A percentile compares a stretch with the other conserved stretches of the same genome.
Conservation (phyloP, 2,888 invertebrate species). For the Labia minor region DNA sequence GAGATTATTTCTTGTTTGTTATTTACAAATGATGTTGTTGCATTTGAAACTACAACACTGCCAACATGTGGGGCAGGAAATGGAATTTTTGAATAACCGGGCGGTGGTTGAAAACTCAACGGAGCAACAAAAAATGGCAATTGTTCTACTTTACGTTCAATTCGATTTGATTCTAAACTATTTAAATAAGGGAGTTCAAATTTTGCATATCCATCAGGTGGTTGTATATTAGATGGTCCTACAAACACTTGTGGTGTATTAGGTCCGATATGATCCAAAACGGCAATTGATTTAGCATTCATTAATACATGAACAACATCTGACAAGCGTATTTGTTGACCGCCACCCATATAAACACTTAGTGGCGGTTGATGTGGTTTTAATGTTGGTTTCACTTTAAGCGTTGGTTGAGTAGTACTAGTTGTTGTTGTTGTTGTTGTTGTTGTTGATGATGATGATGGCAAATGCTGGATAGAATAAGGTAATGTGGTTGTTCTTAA, state of each 20-base stretch:
- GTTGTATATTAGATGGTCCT: slow-evolving; percentile 61
- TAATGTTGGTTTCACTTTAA: slow-evolving; percentile 14
- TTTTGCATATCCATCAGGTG: slow-evolving; percentile 62
- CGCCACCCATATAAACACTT: slow-evolving; percentile 59
- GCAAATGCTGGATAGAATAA: background rate
- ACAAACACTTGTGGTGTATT: slow-evolving; percentile 66
- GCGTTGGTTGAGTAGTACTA: slow-evolving; percentile 17
- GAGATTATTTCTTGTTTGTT: slow-evolving; percentile 22
- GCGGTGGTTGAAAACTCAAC: slow-evolving; percentile 69
- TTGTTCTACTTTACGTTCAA: slow-evolving; percentile 59
- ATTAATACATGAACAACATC: slow-evolving; percentile 61
- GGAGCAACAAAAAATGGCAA: slow-evolving; percentile 79
- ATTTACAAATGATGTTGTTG: slow-evolving; percentile 37
- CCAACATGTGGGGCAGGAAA: slow-evolving; percentile 79
- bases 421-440: slow-evolving; percentile 13
- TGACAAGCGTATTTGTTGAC: slow-evolving; percentile 45
- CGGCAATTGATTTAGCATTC: slow-evolving; percentile 61
- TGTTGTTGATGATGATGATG: no score
- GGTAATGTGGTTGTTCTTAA: background rate
- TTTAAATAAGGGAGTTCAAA: slow-evolving; percentile 76
- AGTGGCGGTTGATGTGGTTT: slow-evolving; percentile 70
- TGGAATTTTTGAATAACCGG: slow-evolving; percentile 73
- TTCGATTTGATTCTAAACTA: slow-evolving; percentile 53
- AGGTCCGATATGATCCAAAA: slow-evolving; percentile 60
- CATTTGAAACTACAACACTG: slow-evolving; percentile 55